phyloP scores from a whole-genome alignment of 2,888 invertebrate genomes.

The Acleris laterana region DNA sequence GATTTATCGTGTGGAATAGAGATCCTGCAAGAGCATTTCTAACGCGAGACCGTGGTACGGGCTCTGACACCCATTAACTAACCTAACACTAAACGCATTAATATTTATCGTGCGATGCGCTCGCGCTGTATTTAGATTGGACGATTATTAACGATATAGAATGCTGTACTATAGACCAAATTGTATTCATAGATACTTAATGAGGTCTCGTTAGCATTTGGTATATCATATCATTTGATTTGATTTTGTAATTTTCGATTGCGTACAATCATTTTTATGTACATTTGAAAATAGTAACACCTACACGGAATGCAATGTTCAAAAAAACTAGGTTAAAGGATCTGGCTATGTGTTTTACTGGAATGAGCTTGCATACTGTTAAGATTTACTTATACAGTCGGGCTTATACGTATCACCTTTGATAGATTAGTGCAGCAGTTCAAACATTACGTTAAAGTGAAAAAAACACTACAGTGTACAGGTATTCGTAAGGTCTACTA shows the following conservation, averaged over 20 bases:
- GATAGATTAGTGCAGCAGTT: too few relatives aligned
- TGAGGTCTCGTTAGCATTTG: conserved; percentile 23
- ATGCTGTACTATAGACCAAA: conserved; percentile 11
- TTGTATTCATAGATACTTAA: conserved; percentile 28
- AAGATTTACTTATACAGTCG: too few relatives aligned
- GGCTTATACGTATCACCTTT: too few relatives aligned
- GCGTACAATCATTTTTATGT: conserved; percentile 8
- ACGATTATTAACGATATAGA: conserved; percentile 36
- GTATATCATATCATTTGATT: conserved; percentile 5
- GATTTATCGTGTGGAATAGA: too few relatives aligned
- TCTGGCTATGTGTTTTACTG: too few relatives aligned
- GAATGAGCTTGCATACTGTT: too few relatives aligned
- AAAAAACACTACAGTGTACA: too few relatives aligned
- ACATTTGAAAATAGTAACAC: background rate
- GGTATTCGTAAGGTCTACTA: too few relatives aligned
- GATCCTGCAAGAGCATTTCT: background rate
- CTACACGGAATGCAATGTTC: too few relatives aligned
- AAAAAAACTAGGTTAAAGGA: too few relatives aligned
- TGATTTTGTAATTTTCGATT: conserved; percentile 8
- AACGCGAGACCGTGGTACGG: conserved; percentile 21
- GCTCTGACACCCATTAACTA: conserved; percentile 54
- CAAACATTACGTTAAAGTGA: too few relatives aligned
- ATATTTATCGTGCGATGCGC: conserved; percentile 53
- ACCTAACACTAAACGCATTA: conserved; percentile 50
- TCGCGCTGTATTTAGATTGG: conserved; percentile 39